These are phyloP conservation scores for Orius laevigatus DNA, from an alignment of 1,140 invertebrate genomes.

Conservation along the genomic window DNA sequence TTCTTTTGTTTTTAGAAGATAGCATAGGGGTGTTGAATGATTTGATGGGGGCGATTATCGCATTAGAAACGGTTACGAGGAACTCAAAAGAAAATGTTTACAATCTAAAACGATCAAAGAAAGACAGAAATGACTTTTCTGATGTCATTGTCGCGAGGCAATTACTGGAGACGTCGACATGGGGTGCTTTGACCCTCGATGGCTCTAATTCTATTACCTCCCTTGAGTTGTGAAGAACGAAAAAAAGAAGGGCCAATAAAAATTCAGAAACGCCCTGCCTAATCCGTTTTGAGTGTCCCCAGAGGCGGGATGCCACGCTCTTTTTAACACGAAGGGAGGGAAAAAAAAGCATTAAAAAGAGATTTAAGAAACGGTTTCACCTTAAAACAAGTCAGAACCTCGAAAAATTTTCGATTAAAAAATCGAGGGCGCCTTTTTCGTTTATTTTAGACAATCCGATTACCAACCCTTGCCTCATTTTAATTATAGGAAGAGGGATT, in stretches of 20 bases:
- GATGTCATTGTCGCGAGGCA: constrained; percentile 7
- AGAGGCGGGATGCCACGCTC: constrained; percentile 2
- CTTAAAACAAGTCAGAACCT: no score
- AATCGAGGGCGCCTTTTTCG: neutral
- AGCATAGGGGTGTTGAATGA: no score
- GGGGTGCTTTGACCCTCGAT: neutral
- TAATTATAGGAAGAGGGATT: constrained; percentile 4
- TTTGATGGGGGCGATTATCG: no score
- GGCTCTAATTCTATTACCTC: constrained; percentile 9
- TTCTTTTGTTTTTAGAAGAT: no score
- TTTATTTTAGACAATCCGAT: constrained; percentile 10
- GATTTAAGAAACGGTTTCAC: constrained; percentile 4
- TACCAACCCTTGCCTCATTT: constrained; percentile 6
- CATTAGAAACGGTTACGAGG: no score
- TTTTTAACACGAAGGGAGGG: constrained; percentile 1
- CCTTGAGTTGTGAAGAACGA: constrained; percentile 4
- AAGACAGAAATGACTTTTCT: constrained; percentile 2
- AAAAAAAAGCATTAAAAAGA: constrained; percentile 7
- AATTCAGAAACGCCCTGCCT: constrained; percentile 9
- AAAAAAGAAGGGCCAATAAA: constrained; percentile 9
- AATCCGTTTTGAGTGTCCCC: constrained; percentile 8
- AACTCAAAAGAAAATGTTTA: no score
- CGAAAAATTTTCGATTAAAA: no score
- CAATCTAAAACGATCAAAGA: constrained; percentile 2
- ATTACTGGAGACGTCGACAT: constrained; percentile 1